These are phyloP conservation scores for Ophiodon elongatus DNA, from an alignment of 2,113 vertebrate species.

Conservation along the genomic window DNA sequence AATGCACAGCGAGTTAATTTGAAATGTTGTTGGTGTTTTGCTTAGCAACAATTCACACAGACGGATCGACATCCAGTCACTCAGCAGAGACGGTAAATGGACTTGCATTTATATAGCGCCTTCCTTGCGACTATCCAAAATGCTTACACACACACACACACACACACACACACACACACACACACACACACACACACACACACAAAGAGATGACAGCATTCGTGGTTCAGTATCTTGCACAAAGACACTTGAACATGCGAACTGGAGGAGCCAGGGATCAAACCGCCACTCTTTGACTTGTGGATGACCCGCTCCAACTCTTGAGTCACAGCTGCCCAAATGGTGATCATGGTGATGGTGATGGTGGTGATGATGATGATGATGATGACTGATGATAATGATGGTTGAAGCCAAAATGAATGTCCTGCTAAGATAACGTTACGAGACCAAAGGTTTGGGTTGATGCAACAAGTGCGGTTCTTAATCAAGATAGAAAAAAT, in stretches of 20 bases:
- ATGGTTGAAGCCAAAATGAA: slow-evolving; percentile 8
- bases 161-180: neutral
- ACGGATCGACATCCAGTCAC: slow-evolving; percentile 36
- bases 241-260: neutral
- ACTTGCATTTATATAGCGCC: too few relatives aligned
- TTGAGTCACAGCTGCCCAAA: neutral
- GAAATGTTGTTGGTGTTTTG: slow-evolving; percentile 23
- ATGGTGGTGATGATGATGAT: neutral
- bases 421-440: slow-evolving; percentile 1
- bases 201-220: neutral
- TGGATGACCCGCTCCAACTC: neutral
- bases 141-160: neutral
- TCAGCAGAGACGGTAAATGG: slow-evolving; percentile 2
- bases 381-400: neutral
- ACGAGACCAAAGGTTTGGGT: neutral
- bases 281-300: neutral
- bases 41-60: slow-evolving; percentile 33
- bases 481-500: neutral
- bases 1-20: slow-evolving; percentile 11
- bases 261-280: neutral
- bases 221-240: neutral
- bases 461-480: slow-evolving; percentile 8
- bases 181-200: neutral
- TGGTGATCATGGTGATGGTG: neutral
- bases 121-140: too few relatives aligned